Evolutionary conservation across 2,113 vertebrate genomes (phyloP).

Genomic region (Oryzias curvinotus): DNA sequence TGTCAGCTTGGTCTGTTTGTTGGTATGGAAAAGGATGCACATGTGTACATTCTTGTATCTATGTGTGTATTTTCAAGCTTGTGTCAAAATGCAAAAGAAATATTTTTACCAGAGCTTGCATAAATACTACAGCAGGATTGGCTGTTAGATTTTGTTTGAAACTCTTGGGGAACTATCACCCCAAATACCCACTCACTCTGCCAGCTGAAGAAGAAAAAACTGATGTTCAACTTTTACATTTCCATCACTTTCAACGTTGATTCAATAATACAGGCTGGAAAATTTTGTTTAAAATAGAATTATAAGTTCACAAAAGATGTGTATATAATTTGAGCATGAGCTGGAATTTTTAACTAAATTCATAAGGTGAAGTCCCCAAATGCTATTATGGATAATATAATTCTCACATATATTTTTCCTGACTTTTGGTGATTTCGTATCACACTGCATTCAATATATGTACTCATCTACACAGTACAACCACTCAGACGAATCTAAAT

Average conservation of each 20-base stretch:
- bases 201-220: conserved; percentile 67
- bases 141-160: conserved; percentile 66
- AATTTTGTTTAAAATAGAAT: too few species aligned
- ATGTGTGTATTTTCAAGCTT: conserved; percentile 1
- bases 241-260: conserved; percentile 12
- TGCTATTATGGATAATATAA: too few species aligned
- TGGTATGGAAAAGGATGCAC: conserved; percentile 18
- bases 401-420: too few species aligned
- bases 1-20: conserved; percentile 23
- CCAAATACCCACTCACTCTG: conserved; percentile 64
- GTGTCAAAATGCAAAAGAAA: conserved; percentile 39
- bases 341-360: too few species aligned
- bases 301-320: too few species aligned
- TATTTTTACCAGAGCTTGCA: conserved; percentile 44
- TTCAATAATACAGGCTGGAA: too few species aligned
- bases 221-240: conserved; percentile 32
- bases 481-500: neutral
- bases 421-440: too few species aligned
- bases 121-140: conserved; percentile 36
- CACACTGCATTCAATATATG: too few species aligned
- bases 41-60: conserved; percentile 35
- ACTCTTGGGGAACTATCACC: conserved; percentile 69
- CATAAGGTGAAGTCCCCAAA: too few species aligned
- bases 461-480: neutral
- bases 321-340: too few species aligned